Evolutionary conservation across 2,888 invertebrate species (phyloP).

Genomic region (Chloroclysta siterata): DNA sequence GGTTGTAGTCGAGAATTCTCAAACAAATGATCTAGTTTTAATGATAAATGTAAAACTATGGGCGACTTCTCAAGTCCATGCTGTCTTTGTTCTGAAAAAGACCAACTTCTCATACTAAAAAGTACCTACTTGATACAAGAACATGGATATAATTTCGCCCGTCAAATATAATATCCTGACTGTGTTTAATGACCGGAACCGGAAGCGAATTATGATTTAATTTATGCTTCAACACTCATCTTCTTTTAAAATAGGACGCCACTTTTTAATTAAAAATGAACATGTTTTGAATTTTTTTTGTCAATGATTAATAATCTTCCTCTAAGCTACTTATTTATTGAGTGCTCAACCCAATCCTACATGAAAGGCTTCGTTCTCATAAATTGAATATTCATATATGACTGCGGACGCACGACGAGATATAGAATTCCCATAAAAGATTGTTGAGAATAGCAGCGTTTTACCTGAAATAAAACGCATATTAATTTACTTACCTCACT

Average conservation of each 20-base stretch:
- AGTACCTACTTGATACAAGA: background rate
- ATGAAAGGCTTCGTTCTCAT: conserved; percentile 5
- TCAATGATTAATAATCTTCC: too few species aligned
- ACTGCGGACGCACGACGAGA: conserved; percentile 29
- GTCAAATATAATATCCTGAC: background rate
- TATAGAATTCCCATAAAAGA: conserved; percentile 37
- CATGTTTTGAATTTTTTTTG: too few species aligned
- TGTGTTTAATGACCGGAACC: conserved; percentile 3
- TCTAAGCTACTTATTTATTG: too few species aligned
- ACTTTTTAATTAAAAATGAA: background rate
- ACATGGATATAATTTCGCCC: background rate
- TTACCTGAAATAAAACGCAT: too few species aligned
- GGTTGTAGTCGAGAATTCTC: too few species aligned
- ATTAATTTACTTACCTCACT: too few species aligned
- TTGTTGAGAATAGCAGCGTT: too few species aligned
- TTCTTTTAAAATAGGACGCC: background rate
- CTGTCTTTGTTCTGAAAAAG: too few species aligned
- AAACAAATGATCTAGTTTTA: too few species aligned
- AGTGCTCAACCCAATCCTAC: background rate
- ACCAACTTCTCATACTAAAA: background rate
- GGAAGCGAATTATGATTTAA: conserved; percentile 8
- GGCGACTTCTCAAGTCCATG: too few species aligned
- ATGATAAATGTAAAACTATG: too few species aligned
- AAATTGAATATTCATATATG: conserved; percentile 48
- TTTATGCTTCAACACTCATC: conserved; percentile 2